These are phyloP conservation scores for Aphrophora alni DNA, from an alignment of 2,888 invertebrate genomes.

Conservation along the genomic window DNA sequence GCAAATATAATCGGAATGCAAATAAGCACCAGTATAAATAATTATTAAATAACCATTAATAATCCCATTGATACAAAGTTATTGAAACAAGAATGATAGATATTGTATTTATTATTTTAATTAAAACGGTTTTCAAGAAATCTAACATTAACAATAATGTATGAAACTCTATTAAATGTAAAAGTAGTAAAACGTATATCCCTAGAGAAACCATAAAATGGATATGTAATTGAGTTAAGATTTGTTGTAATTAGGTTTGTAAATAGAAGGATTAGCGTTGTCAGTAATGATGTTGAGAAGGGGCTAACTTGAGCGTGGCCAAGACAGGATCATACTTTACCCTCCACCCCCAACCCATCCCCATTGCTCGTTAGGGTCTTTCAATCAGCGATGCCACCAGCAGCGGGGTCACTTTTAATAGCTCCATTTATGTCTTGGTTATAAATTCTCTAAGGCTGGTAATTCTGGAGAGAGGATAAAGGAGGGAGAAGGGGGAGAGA, in stretches of 20 bases:
- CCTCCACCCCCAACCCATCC: constrained; percentile 12
- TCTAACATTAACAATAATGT: too few species aligned
- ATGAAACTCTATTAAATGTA: too few species aligned
- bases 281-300: constrained; percentile 29
- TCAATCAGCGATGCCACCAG: constrained; percentile 29
- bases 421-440: constrained; percentile 41
- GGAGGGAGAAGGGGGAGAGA: constrained; percentile 31
- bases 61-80: too few species aligned
- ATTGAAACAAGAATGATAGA: too few species aligned
- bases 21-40: too few species aligned
- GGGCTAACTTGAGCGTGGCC: constrained; percentile 27
- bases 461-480: constrained; percentile 43
- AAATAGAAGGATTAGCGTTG: constrained; percentile 26
- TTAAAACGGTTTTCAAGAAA: too few species aligned
- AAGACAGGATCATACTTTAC: constrained; percentile 40
- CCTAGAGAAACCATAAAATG: neutral
- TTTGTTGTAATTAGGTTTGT: constrained; percentile 9
- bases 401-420: constrained; percentile 41
- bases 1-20: too few species aligned
- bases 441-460: constrained; percentile 38
- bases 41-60: too few species aligned
- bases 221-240: constrained; percentile 22
- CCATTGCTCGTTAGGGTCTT: constrained; percentile 31
- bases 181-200: neutral
- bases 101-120: too few species aligned